phyloP scores from a whole-genome alignment of 1,140 invertebrate genomes.

The Heliconius hermathena region DNA sequence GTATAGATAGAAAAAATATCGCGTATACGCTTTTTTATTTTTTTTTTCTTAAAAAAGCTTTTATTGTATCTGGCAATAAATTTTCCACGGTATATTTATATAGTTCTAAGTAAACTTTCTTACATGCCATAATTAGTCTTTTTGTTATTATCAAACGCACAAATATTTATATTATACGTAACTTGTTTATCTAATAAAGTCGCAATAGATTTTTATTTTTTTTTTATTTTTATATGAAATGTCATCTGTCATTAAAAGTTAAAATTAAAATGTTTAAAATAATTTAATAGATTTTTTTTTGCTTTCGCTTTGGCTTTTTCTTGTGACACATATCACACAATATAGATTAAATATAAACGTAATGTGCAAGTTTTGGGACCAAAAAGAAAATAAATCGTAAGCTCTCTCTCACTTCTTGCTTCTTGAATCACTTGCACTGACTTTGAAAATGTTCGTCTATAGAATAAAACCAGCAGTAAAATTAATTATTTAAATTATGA shows the following conservation, averaged over 20 bases:
- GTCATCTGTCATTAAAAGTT: constrained; percentile 15
- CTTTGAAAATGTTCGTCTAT: not conserved
- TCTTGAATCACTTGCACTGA: constrained; percentile 7
- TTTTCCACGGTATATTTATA: constrained; percentile 9
- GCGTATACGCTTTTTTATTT: not conserved
- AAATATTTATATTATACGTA: constrained; percentile 41
- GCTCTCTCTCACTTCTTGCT: constrained; percentile 13
- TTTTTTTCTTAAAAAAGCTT: not conserved
- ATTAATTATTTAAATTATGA: not conserved
- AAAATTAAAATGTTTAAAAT: constrained; percentile 24
- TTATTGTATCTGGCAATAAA: constrained; percentile 1
- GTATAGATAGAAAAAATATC: constrained; percentile 39
- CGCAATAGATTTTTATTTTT: constrained; percentile 36
- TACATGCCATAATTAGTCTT: constrained; percentile 53
- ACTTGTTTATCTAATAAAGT: constrained; percentile 19
- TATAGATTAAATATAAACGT: constrained; percentile 5
- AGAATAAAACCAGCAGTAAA: not conserved
- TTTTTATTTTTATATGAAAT: constrained; percentile 25
- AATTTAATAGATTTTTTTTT: constrained; percentile 25
- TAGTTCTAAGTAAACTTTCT: constrained; percentile 45
- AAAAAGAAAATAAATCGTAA: constrained; percentile 39
- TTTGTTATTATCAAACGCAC: constrained; percentile 43
- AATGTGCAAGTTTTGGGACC: constrained; percentile 56
- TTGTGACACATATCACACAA: constrained; percentile 7
- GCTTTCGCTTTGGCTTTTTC: not conserved